phyloP scores from a whole-genome alignment of 2,113 vertebrate genomes.

The Caretta caretta region DNA sequence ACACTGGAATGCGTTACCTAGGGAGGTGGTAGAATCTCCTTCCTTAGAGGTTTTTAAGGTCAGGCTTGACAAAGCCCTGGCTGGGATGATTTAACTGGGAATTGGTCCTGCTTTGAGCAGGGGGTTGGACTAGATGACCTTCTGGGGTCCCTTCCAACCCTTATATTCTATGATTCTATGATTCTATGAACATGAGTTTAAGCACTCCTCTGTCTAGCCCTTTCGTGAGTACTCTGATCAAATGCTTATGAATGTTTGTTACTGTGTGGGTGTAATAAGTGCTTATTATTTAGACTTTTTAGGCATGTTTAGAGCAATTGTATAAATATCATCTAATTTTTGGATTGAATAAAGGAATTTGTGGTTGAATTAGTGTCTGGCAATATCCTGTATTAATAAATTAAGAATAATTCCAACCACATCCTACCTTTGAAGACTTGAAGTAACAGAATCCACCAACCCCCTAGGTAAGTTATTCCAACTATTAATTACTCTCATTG shows the following conservation, averaged over 20 bases:
- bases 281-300: neutral
- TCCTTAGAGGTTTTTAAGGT: no score
- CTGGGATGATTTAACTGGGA: no score
- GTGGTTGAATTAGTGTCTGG: neutral
- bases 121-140: no score
- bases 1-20: no score
- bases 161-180: no score
- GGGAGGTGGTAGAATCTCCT: no score
- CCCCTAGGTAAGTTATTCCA: neutral
- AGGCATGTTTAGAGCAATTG: neutral
- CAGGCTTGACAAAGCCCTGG: no score
- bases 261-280: neutral
- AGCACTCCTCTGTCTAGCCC: neutral
- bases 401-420: neutral
- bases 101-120: no score
- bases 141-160: no score
- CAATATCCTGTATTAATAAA: neutral
- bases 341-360: neutral
- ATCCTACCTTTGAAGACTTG: neutral
- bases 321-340: neutral
- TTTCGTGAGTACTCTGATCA: neutral
- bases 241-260: neutral
- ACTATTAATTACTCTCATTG: neutral
- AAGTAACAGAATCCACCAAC: neutral
- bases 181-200: no score